Evolutionary conservation across 37 sponge, comb jelly and placozoan genomes (phyloP).

Genomic region (Tethya wilhelma): DNA sequence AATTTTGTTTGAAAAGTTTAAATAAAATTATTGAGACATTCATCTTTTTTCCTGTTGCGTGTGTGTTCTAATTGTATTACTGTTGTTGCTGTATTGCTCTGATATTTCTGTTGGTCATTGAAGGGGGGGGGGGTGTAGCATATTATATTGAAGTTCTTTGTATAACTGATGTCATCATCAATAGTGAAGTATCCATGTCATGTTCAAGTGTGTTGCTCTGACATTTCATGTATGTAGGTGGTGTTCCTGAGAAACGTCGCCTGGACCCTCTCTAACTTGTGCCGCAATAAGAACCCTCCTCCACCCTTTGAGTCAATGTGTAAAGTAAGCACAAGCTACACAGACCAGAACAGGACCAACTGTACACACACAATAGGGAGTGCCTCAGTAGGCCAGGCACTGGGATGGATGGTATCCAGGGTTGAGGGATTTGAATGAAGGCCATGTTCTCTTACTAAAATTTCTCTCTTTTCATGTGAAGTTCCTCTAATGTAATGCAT

Average conservation of each 20-base stretch:
- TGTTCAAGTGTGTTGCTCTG: not conserved
- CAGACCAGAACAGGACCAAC: too few species aligned
- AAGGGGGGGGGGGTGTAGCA: not conserved
- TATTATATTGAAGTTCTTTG: not conserved
- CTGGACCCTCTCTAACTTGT: conserved; percentile 93
- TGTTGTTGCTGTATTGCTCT: not conserved
- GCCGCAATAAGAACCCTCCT: conserved; percentile 94
- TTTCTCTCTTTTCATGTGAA: too few species aligned
- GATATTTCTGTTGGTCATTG: not conserved
- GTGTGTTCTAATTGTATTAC: not conserved
- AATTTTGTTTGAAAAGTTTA: not conserved
- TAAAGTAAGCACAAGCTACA: conserved; percentile 33
- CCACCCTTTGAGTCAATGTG: conserved; percentile 88
- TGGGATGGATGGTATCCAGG: not conserved
- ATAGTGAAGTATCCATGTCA: not conserved
- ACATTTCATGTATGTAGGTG: conserved; percentile 36
- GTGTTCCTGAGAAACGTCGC: conserved; percentile 82
- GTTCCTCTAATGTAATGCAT: too few species aligned
- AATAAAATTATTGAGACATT: not conserved
- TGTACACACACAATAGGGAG: too few species aligned
- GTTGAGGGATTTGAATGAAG: not conserved
- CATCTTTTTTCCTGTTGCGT: not conserved
- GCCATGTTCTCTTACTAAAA: too few species aligned
- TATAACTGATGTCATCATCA: not conserved
- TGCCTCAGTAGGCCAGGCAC: not conserved